These are phyloP conservation scores for Eupsilia transversa DNA, from an alignment of 2,888 invertebrate species.

Conservation along the genomic window DNA sequence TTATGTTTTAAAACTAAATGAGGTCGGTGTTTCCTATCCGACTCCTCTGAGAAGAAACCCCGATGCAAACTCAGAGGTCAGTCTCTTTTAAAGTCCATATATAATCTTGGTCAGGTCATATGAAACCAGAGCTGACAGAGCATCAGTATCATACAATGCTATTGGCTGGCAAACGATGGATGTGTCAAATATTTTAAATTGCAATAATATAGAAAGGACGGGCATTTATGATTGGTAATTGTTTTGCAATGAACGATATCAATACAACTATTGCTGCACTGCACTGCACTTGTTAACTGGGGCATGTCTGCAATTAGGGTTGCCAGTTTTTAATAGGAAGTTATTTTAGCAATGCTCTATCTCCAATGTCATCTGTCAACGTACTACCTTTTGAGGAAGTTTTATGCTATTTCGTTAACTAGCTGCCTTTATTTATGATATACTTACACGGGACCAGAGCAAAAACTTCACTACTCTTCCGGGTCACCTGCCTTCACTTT, in stretches of 20 bases:
- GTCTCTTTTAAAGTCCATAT: no score
- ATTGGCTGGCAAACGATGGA: constrained; percentile 12
- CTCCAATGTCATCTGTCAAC: no score
- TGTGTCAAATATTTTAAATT: constrained; percentile 18
- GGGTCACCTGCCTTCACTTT: constrained; percentile 26
- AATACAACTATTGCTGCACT: constrained; percentile 48
- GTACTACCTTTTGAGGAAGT: no score
- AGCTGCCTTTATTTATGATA: not conserved
- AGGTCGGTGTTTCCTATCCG: no score
- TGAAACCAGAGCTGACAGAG: not conserved
- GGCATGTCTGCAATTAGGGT: constrained; percentile 23
- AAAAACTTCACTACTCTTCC: constrained; percentile 7
- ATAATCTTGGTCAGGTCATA: no score
- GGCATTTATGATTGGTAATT: constrained; percentile 27
- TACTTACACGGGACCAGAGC: not conserved
- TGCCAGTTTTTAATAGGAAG: not conserved
- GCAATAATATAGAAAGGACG: constrained; percentile 12
- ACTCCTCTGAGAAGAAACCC: no score
- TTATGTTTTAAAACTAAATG: no score
- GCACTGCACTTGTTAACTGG: constrained; percentile 51
- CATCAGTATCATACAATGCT: not conserved
- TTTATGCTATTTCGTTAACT: not conserved
- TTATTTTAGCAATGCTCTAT: no score
- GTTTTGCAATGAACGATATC: constrained; percentile 43
- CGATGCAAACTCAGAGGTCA: no score